Conservation (phyloP, 2,113 vertebrate genomes). For the Mesitornis unicolor region DNA sequence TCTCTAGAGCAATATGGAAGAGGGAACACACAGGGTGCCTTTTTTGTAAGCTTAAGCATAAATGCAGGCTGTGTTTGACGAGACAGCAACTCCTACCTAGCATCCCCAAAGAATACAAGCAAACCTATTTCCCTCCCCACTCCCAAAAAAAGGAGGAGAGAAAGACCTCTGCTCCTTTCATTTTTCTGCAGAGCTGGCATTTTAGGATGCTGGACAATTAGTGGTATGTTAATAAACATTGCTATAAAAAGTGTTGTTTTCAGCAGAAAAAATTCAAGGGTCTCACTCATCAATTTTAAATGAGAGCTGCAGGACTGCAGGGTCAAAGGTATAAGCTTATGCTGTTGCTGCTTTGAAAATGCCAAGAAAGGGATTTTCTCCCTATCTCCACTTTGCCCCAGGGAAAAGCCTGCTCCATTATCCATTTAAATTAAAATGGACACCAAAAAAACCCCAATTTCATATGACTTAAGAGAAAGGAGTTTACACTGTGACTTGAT, state of each 20-base stretch:
- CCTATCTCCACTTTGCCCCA: background rate
- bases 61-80: background rate
- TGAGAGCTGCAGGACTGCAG: background rate
- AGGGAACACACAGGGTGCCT: background rate
- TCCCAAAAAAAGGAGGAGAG: background rate
- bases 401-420: background rate
- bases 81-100: background rate
- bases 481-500: background rate
- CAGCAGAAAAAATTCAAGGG: slow-evolving; percentile 26
- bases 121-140: background rate
- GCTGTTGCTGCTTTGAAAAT: background rate
- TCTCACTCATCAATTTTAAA: slow-evolving; percentile 44
- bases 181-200: slow-evolving; percentile 4
- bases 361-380: slow-evolving; percentile 16
- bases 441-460: background rate
- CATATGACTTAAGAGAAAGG: background rate
- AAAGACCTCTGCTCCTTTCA: background rate
- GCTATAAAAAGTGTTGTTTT: slow-evolving; percentile 22
- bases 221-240: background rate
- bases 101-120: background rate
- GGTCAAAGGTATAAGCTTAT: slow-evolving; percentile 5
- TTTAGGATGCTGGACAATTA: slow-evolving; percentile 4
- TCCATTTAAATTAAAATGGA: slow-evolving; percentile 12
- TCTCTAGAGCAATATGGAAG: background rate
- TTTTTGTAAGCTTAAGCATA: background rate